Evolutionary conservation across 1,140 invertebrate genomes (phyloP).

Genomic region (Neodiprion pinetum): DNA sequence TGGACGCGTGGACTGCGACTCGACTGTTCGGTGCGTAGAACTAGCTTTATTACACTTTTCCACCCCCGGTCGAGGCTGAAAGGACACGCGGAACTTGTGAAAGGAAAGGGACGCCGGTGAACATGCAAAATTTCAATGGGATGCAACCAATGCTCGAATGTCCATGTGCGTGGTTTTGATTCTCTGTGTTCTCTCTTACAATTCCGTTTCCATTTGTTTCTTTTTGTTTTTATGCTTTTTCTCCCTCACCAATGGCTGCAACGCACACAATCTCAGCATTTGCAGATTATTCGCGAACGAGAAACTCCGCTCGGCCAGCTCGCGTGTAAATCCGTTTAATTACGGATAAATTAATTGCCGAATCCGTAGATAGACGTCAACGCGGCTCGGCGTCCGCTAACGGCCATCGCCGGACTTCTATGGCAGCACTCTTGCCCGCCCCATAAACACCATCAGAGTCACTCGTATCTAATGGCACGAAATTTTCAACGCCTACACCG

Average conservation of each 20-base stretch:
- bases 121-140: background rate
- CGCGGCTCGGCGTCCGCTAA: too few species aligned
- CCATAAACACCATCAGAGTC: too few species aligned
- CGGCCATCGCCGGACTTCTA: too few species aligned
- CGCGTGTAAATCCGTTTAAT: too few species aligned
- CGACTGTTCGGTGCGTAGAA: background rate
- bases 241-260: background rate
- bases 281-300: background rate
- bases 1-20: slow-evolving; percentile 32
- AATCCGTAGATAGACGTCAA: background rate
- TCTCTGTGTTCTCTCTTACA: background rate
- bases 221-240: background rate
- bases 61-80: background rate
- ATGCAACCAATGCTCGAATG: background rate
- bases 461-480: background rate
- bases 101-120: background rate
- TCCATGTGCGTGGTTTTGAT: too few species aligned
- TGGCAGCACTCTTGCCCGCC: too few species aligned
- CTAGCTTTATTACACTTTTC: slow-evolving; percentile 9
- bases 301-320: background rate
- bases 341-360: too few species aligned
- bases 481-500: background rate
- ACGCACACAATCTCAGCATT: background rate
- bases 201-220: background rate
- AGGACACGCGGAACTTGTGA: background rate